Evolutionary conservation across 2,797 vertebrate genomes (phyloP), one percentile per base, ranked within the genome.

Genomic region (Euthynnus affinis): DNA sequence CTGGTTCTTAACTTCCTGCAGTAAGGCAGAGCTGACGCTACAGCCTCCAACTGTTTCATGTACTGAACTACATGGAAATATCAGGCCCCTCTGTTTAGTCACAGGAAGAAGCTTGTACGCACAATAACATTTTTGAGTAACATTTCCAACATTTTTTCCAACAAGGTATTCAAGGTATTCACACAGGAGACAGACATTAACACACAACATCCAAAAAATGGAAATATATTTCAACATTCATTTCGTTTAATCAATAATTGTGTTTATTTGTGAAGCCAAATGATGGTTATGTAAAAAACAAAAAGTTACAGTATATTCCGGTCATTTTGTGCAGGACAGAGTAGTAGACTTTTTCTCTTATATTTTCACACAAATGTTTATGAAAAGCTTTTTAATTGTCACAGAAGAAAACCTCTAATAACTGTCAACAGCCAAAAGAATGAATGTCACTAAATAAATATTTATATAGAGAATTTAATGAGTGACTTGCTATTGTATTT

Each of bases 1-100:
- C 29, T 80, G 22, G 1, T 42, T 76, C 55, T 61, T 72, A 79
- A 85, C 68, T 87, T 90, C 75, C 34, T 81, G 48, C 51, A 57
- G 52, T 40, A 82, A 85, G 42, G 61, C 70, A 74, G 57, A 69
- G 71, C 44, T 42, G 34, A 67, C 63, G 42, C 74, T 62, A 9
- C 58, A 49, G 51, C 70, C 25, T 57, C 53, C 52, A 63, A 53
- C 53, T 51, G 6, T 72, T 49, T 69, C 2, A 74, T 10, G 27
- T 49, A 7, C 55, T 22, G 2, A 20, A 49, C 3, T 18, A 27
- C 2, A 29, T 27, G 62, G 55, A 64, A 20, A 32, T 37, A 23
- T 55, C 29, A 20, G 55, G 40, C 15, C 20, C 18, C 14, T 25
- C 2, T 40, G 44, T 71, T 17, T 37, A 1, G 56, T 29, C 66